Evolutionary conservation across 2,113 vertebrate genomes (phyloP).

Genomic region (Brachyistius frenatus): DNA sequence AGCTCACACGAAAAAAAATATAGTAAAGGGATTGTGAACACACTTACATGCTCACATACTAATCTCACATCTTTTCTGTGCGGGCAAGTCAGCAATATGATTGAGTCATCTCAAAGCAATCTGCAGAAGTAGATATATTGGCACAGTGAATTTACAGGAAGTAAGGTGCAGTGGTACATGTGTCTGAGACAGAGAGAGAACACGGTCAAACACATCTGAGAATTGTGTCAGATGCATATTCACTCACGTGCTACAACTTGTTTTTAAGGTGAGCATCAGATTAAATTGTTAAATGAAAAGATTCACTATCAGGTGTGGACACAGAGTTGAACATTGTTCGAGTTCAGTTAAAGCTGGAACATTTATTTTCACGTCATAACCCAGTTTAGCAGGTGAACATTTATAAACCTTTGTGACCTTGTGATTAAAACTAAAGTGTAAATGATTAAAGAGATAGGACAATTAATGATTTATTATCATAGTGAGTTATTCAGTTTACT

Average conservation of each 20-base stretch:
- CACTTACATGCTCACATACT: neutral
- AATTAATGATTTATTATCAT: neutral
- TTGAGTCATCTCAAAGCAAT: constrained; percentile 9
- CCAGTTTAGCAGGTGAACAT: neutral
- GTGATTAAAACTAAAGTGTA: neutral
- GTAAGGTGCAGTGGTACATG: neutral
- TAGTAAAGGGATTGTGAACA: neutral
- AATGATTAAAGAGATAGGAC: neutral
- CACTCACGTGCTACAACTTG: neutral
- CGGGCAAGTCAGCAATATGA: neutral
- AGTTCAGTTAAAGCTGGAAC: neutral
- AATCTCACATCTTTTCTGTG: neutral
- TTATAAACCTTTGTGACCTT: neutral
- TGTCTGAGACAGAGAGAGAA: neutral
- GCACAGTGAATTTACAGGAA: constrained; percentile 15
- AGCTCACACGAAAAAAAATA: constrained; percentile 18
- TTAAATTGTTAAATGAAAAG: neutral
- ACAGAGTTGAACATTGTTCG: neutral
- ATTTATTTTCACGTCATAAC: constrained; percentile 1
- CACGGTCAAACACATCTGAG: neutral
- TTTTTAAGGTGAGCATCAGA: neutral
- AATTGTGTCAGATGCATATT: neutral
- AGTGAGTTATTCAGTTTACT: neutral
- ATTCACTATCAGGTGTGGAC: neutral
- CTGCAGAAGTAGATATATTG: neutral